Evolutionary conservation across 2,113 vertebrate species (phyloP).

Genomic region (Crypturellus undulatus): DNA sequence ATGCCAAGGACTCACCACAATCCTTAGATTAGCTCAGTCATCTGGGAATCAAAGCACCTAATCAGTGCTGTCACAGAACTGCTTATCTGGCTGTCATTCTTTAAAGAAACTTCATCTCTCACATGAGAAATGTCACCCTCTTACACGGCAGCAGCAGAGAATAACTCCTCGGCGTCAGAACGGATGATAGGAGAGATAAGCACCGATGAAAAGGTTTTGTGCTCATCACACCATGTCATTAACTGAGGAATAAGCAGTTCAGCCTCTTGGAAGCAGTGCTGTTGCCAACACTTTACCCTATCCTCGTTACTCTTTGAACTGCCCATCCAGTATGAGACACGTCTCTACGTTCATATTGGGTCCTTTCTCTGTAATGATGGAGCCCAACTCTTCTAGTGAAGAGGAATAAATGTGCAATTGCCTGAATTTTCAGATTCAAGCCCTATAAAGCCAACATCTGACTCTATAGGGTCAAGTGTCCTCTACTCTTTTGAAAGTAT

Average conservation of each 20-base stretch:
- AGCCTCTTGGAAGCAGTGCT: not conserved
- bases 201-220: not conserved
- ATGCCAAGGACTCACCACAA: not conserved
- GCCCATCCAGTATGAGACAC: accelerated
- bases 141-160: not conserved
- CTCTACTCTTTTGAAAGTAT: not conserved
- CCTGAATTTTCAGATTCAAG: not conserved
- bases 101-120: not conserved
- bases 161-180: not conserved
- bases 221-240: not conserved
- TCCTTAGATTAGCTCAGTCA: not conserved
- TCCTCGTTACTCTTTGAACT: not conserved
- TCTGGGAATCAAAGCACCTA: not conserved
- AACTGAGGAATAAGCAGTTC: not conserved
- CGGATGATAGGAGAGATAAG: not conserved
- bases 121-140: not conserved
- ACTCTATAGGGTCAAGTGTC: not conserved
- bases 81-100: not conserved
- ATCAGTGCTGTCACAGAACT: not conserved
- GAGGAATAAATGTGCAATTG: not conserved
- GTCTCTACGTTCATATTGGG: not conserved
- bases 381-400: not conserved
- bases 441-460: not conserved
- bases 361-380: not conserved
- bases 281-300: not conserved